Conservation (phyloP, 2,888 invertebrate genomes). For the Sarcophaga subvicina region DNA sequence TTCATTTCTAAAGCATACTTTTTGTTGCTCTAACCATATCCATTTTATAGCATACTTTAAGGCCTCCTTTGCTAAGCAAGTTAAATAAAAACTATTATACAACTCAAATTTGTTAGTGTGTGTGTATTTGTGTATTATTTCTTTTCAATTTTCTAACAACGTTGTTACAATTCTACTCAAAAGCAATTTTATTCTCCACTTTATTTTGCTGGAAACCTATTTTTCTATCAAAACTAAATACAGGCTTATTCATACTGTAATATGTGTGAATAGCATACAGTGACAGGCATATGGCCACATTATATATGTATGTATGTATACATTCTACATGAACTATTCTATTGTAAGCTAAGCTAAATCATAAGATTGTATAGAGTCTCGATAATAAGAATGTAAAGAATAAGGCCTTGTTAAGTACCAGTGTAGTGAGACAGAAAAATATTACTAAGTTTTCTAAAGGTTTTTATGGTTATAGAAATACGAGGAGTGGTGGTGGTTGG, state of each 20-base stretch:
- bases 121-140: too few relatives aligned
- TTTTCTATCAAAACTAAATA: constrained; percentile 28
- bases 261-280: background rate
- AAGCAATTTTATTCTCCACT: background rate
- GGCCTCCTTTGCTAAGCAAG: background rate
- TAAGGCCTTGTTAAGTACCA: constrained; percentile 23
- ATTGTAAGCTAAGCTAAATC: constrained; percentile 53
- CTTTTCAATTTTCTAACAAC: constrained; percentile 8
- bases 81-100: background rate
- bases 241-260: background rate
- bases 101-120: background rate
- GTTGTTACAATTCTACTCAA: constrained; percentile 14
- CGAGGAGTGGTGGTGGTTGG: constrained; percentile 12
- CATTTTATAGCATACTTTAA: constrained; percentile 1
- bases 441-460: background rate
- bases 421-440: background rate
- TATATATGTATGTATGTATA: background rate
- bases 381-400: background rate
- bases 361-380: constrained; percentile 33
- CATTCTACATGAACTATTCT: constrained; percentile 31
- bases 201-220: background rate
- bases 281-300: background rate
- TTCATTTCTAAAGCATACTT: background rate
- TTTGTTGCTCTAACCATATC: background rate
- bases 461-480: background rate